Evolutionary conservation across 2,113 vertebrate species (phyloP).

Genomic region (Catagonus wagneri): DNA sequence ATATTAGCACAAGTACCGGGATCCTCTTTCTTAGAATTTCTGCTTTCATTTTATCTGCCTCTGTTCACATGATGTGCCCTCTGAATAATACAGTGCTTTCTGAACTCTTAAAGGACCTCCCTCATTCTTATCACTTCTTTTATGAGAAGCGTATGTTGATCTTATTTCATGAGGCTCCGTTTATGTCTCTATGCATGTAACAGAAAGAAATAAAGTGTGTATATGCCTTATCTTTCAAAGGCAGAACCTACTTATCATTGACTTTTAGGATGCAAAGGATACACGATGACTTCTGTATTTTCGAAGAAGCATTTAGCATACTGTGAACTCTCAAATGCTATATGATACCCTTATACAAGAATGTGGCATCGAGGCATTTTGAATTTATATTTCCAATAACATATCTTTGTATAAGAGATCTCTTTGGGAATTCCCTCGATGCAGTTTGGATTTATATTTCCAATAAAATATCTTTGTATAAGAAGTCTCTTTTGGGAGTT

Average conservation of each 20-base stretch:
- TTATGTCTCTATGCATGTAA: constrained; percentile 62
- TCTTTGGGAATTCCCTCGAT: neutral
- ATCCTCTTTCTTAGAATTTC: constrained; percentile 3
- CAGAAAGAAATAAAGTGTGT: constrained; percentile 70
- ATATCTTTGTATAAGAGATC: neutral
- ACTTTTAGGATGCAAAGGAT: constrained; percentile 61
- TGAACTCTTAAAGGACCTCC: constrained; percentile 52
- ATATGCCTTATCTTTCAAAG: constrained; percentile 68
- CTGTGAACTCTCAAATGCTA: constrained; percentile 60
- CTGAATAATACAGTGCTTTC: constrained; percentile 50
- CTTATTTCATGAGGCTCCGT: constrained; percentile 58
- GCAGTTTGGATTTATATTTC: too few relatives aligned
- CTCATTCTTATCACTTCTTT: constrained; percentile 61
- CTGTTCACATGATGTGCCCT: neutral
- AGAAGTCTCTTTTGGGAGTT: too few relatives aligned
- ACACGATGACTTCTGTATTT: constrained; percentile 36
- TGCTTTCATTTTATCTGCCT: constrained; percentile 29
- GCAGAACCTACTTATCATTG: constrained; percentile 57
- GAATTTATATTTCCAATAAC: constrained; percentile 55
- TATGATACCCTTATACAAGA: constrained; percentile 18
- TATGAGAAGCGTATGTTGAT: constrained; percentile 54
- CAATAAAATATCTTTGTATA: too few relatives aligned
- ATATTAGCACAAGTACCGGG: neutral
- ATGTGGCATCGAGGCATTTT: constrained; percentile 36
- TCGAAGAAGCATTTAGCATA: constrained; percentile 69